Conservation (phyloP, 2,888 invertebrate species). For the Phengaris alcon region DNA sequence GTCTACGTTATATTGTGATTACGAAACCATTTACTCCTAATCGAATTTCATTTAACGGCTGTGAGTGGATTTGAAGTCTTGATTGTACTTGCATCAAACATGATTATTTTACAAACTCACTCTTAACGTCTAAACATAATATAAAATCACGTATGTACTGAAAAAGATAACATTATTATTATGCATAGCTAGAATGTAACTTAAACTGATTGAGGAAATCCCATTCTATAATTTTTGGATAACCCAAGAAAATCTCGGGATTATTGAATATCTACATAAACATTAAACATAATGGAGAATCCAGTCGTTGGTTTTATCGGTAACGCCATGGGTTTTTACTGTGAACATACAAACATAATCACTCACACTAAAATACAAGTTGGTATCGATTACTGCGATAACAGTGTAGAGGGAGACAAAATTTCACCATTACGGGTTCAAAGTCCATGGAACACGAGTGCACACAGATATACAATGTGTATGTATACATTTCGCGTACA, state of each 20-base stretch:
- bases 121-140: background rate
- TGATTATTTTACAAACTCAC: background rate
- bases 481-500: constrained; percentile 60
- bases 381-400: constrained; percentile 60
- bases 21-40: constrained; percentile 42
- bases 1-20: constrained; percentile 38
- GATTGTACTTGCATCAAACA: constrained; percentile 45
- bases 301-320: constrained; percentile 5
- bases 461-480: constrained; percentile 50
- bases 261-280: background rate
- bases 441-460: constrained; percentile 71
- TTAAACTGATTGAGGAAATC: constrained; percentile 15
- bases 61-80: constrained; percentile 50
- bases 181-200: background rate
- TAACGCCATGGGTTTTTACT: constrained; percentile 4
- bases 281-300: background rate
- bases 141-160: background rate
- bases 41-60: constrained; percentile 45
- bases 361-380: constrained; percentile 35
- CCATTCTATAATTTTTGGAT: background rate
- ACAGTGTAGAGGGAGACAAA: constrained; percentile 51
- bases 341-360: constrained; percentile 18
- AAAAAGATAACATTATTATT: background rate
- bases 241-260: background rate
- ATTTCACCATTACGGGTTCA: constrained; percentile 73